These are phyloP conservation scores for Thaleichthys pacificus DNA, from an alignment of 2,797 vertebrate genomes.

Conservation along the genomic window DNA sequence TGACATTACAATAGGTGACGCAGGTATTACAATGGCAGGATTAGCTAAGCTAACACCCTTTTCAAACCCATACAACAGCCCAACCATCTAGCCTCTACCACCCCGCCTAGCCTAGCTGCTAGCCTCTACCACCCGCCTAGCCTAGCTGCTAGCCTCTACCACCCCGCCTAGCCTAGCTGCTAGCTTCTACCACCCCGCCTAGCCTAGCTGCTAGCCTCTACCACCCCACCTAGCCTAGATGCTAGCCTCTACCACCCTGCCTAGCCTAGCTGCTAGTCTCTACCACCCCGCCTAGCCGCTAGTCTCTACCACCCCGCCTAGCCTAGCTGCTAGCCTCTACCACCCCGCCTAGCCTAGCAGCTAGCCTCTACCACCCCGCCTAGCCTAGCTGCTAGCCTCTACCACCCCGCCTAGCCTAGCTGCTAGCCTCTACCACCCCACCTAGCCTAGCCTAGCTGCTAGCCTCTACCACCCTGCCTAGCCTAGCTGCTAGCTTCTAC, in stretches of 20 bases:
- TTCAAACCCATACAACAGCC: no score
- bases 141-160: neutral
- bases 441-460: neutral
- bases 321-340: conserved; percentile 41
- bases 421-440: neutral
- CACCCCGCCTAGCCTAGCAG: conserved; percentile 9
- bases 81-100: neutral
- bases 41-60: neutral
- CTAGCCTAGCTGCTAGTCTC: no score
- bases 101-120: neutral
- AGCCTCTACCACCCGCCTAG: neutral
- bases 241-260: no score
- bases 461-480: neutral
- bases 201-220: conserved; percentile 39
- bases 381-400: neutral
- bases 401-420: neutral
- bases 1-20: neutral
- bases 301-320: neutral
- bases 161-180: neutral
- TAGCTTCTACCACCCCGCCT: neutral
- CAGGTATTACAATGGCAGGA: neutral
- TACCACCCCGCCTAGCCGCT: neutral
- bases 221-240: neutral
- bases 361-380: neutral
- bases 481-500: conserved; percentile 41